These are phyloP conservation scores for Syngnathus scovelli DNA, from an alignment of 2,113 vertebrate genomes.

Conservation along the genomic window DNA sequence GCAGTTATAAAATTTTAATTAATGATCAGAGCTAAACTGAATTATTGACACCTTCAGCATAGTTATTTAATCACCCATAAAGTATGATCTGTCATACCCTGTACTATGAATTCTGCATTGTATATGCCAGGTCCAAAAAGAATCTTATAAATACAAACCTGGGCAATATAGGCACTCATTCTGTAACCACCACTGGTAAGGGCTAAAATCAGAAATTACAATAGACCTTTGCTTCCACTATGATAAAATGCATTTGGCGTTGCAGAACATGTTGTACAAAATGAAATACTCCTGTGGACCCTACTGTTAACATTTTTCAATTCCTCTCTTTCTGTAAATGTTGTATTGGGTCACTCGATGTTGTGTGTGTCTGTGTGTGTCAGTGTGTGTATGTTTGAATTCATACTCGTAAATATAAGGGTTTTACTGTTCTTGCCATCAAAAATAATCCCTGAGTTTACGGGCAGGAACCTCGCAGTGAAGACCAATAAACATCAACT, in stretches of 20 bases:
- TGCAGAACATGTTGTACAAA: slow-evolving; percentile 24
- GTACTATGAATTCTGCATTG: not conserved
- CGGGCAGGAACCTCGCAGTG: slow-evolving; percentile 33
- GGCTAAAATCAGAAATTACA: slow-evolving; percentile 42
- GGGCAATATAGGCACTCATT: not conserved
- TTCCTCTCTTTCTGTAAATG: not conserved
- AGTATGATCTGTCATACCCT: slow-evolving; percentile 9
- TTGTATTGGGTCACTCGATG: not conserved
- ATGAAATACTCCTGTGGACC: not conserved
- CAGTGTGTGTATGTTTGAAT: not conserved
- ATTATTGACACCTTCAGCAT: slow-evolving; percentile 21
- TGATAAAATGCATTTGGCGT: slow-evolving; percentile 29
- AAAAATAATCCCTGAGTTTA: slow-evolving; percentile 19
- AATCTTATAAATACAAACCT: not conserved
- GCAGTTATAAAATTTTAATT: slow-evolving; percentile 21
- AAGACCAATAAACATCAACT: slow-evolving; percentile 56
- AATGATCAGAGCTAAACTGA: slow-evolving; percentile 44
- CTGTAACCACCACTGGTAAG: slow-evolving; percentile 20
- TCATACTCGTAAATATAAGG: not conserved
- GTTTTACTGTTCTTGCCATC: slow-evolving; percentile 18
- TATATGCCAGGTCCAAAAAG: slow-evolving; percentile 21
- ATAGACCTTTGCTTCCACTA: slow-evolving; percentile 33
- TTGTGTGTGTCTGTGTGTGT: not conserved
- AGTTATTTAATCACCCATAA: slow-evolving; percentile 37
- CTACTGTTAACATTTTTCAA: not conserved